Conservation (phyloP, 2,888 invertebrate genomes). For the Thelaira solivaga region DNA sequence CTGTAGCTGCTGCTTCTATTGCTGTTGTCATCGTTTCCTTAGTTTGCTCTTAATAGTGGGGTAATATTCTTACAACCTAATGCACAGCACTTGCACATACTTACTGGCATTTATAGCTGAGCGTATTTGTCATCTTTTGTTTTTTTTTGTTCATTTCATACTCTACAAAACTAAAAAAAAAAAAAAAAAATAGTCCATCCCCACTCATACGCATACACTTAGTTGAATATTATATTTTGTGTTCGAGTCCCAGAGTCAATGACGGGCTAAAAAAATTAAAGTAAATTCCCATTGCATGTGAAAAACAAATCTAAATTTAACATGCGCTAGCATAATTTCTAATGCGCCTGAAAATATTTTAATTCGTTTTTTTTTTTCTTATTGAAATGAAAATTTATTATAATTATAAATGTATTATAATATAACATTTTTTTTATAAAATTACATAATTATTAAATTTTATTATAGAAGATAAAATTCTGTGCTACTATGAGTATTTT, state of each 20-base stretch:
- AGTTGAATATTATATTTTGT: conserved; percentile 14
- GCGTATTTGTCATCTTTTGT: conserved; percentile 42
- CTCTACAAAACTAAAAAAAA: not conserved
- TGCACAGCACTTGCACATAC: not conserved
- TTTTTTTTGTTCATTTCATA: conserved; percentile 3
- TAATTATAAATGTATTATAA: too few species aligned
- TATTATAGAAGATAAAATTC: too few species aligned
- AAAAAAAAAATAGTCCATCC: not conserved
- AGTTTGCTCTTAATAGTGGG: conserved; percentile 20
- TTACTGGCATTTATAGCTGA: not conserved
- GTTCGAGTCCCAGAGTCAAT: conserved; percentile 44
- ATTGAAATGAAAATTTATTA: not conserved
- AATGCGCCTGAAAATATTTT: not conserved
- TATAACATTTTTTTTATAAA: not conserved
- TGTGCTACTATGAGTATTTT: too few species aligned
- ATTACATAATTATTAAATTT: too few species aligned
- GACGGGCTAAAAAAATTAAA: conserved; percentile 31
- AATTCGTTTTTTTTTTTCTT: not conserved
- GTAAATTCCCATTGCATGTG: conserved; percentile 48
- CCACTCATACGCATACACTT: conserved; percentile 24
- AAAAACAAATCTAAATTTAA: conserved; percentile 40
- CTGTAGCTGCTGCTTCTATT: not conserved
- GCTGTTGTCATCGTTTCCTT: conserved; percentile 29
- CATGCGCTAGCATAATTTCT: not conserved
- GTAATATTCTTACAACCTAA: not conserved